Base-by-base conservation (phyloP, 2,888 invertebrate species). In the Troides oblongomaculatus region DNA sequence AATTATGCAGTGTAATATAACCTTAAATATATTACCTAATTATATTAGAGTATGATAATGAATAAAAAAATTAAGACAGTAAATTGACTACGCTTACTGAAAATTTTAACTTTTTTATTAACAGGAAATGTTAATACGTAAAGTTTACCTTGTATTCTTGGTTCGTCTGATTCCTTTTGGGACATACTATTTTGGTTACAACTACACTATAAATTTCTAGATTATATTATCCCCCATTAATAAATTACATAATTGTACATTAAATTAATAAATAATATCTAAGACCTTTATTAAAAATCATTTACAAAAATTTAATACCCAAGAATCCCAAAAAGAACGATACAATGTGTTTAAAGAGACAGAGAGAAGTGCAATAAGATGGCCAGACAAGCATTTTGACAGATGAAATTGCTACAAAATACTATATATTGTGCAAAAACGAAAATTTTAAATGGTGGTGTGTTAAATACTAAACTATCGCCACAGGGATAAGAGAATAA, bases 131-230 rank as follows among this genome's bases (percentile, higher is more conserved):
- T 53, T 18, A 12, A 53, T 6, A 3, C n/a, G 30, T 30, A 30
- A 58, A n/a, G 56, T n/a, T 64, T 75, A 84, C 85, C 84, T 77
- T 81, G 79, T 72, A 75, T 74, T 76, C 75, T 82, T 43, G 74
- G 73, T 60, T 76, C 77, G 23, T 71, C 73, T 50, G 73, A 73
- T 72, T 74, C 72, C 23, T 71, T 61, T 56, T 72, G 66, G 46
- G 72, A 74, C 73, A 73, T 71, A 62, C 58, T 69, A 21, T 61
- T 21, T 69, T 39, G 66, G 59, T 68, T 66, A 67, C 64, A 60
- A 7, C 64, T 21, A 64, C 17, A 65, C 62, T 46, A 71, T 50
- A 46, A 64, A 70, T 18, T 56, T 64, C 56, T 17, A 18, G 14
- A 58, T 8, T 2, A 58, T 66, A 50, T 69, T 69, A 53, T 58